These are phyloP conservation scores for Ginglymostoma cirratum DNA, from an alignment of 2,113 vertebrate species.

Conservation along the genomic window DNA sequence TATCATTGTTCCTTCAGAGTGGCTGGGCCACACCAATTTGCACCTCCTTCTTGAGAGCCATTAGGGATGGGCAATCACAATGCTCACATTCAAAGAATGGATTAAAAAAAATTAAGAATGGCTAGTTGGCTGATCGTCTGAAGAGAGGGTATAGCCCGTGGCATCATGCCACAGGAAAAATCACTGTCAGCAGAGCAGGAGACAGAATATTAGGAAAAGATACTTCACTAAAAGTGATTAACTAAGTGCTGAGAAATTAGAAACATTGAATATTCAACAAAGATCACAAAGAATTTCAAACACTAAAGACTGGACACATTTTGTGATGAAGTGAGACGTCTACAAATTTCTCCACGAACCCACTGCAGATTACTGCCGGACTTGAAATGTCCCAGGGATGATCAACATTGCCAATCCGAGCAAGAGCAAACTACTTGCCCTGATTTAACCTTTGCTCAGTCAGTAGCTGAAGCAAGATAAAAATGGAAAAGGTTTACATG, in stretches of 20 bases:
- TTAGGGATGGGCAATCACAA: not conserved
- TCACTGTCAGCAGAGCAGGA: not conserved
- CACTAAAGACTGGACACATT: too few relatives aligned
- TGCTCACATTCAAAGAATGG: not conserved
- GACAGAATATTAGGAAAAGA: not conserved
- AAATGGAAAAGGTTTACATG: not conserved
- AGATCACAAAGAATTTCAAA: not conserved
- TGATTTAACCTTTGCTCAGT: not conserved
- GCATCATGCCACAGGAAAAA: not conserved
- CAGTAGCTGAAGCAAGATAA: not conserved
- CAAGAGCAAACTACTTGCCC: conserved; percentile 5
- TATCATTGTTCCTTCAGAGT: not conserved
- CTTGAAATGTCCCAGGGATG: too few relatives aligned
- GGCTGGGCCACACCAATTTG: too few relatives aligned
- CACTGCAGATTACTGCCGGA: not conserved
- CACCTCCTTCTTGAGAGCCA: not conserved
- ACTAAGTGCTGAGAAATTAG: not conserved
- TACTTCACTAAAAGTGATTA: not conserved
- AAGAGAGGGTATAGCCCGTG: not conserved
- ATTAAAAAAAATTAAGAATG: not conserved
- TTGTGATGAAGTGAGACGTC: not conserved
- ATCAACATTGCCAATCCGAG: not conserved
- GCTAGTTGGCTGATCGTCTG: not conserved
- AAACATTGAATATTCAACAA: not conserved
- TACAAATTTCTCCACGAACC: not conserved